Conservation (phyloP, 2,888 invertebrate species). For the Scaptodrosophila latifasciaeformis region DNA sequence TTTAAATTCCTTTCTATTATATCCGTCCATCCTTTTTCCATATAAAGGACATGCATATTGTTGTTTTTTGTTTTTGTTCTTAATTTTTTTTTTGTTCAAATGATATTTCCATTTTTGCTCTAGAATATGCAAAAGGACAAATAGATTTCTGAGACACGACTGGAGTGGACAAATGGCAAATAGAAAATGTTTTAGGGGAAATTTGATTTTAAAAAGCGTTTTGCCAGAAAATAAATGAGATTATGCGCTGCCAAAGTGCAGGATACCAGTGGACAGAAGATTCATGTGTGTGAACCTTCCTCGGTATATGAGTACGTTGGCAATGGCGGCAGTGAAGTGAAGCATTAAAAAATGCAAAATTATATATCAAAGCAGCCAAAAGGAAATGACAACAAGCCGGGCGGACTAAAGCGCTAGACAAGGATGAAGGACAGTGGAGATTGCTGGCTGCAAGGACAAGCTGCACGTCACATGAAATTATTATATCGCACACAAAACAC, state of each 20-base stretch:
- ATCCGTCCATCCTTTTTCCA: too few species aligned
- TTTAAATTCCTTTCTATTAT: too few species aligned
- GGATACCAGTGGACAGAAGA: slow-evolving; percentile 32
- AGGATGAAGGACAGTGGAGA: slow-evolving; percentile 27
- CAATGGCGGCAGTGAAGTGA: slow-evolving; percentile 50
- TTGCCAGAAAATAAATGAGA: slow-evolving; percentile 71
- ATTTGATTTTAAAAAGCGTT: slow-evolving; percentile 73
- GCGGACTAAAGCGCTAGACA: slow-evolving; percentile 21
- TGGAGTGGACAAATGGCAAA: slow-evolving; percentile 50
- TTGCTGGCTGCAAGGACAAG: slow-evolving; percentile 23
- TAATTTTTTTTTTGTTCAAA: too few species aligned
- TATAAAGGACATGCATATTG: too few species aligned
- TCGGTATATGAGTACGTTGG: too few species aligned
- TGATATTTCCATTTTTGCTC: neutral
- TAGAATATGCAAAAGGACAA: slow-evolving; percentile 1
- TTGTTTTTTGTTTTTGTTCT: neutral
- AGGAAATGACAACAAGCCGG: slow-evolving; percentile 9
- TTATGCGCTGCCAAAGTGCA: slow-evolving; percentile 69
- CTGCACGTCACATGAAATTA: slow-evolving; percentile 67
- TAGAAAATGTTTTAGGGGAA: slow-evolving; percentile 69
- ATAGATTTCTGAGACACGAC: slow-evolving; percentile 24
- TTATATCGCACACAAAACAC: slow-evolving; percentile 54
- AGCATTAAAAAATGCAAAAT: slow-evolving; percentile 69
- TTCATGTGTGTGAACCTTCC: slow-evolving; percentile 16
- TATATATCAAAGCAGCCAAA: slow-evolving; percentile 63